These are phyloP conservation scores for Plebejus argus DNA, from an alignment of 2,888 invertebrate species.

Conservation along the genomic window DNA sequence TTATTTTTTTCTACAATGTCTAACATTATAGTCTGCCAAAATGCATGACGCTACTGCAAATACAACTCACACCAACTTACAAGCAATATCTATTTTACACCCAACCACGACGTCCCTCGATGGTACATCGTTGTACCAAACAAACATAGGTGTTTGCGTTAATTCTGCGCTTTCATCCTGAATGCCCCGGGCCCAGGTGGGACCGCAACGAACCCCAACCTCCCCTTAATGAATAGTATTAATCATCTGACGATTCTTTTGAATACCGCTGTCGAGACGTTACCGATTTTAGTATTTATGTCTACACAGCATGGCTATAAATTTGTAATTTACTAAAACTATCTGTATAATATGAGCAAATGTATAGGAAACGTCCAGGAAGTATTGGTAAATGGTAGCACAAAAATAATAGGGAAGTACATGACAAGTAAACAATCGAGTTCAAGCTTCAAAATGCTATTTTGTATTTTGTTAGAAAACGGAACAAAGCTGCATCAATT, in stretches of 20 bases:
- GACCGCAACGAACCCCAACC: neutral
- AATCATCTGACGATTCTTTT: neutral
- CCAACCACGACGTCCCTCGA: neutral
- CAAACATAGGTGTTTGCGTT: constrained; percentile 22
- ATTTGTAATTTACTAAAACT: no score
- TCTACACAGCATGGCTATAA: neutral
- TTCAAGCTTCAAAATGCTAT: no score
- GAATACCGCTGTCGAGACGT: neutral
- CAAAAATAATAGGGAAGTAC: no score
- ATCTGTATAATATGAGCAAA: no score
- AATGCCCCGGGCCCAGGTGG: neutral
- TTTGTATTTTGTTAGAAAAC: no score
- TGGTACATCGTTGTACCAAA: neutral
- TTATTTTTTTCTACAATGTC: neutral
- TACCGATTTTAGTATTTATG: neutral
- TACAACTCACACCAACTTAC: neutral
- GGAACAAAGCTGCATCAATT: no score
- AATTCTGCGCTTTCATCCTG: constrained; percentile 16
- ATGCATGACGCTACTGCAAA: neutral
- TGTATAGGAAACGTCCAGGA: no score
- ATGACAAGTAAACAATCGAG: no score
- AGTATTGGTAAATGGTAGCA: no score
- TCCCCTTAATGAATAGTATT: constrained; percentile 23
- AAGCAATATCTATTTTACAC: neutral
- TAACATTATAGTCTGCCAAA: neutral